Percentiles rank a stretch among this genome's conserved stretches.
Conservation (phyloP, 1,140 invertebrate species). For the Drosophila sucinea region DNA sequence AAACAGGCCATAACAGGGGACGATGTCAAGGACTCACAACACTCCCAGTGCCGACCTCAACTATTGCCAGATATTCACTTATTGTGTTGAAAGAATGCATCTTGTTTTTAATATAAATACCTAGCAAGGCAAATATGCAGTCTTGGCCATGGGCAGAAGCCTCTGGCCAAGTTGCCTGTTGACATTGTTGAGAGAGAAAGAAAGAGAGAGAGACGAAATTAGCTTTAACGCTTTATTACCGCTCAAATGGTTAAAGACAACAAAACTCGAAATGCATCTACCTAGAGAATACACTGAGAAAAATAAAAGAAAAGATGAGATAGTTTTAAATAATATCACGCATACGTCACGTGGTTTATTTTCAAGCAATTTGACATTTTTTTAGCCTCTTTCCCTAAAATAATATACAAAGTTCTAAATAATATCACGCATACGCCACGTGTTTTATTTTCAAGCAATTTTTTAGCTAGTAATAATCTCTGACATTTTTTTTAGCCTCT, state of each 20-base stretch:
- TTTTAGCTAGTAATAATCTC: no score
- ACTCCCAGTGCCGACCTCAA: no score
- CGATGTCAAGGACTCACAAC: slow-evolving; percentile 59
- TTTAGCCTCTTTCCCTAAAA: no score
- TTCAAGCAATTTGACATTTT: not conserved
- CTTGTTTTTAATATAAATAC: slow-evolving; percentile 55
- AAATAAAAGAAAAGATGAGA: not conserved
- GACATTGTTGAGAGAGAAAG: slow-evolving; percentile 25
- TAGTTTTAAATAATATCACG: not conserved
- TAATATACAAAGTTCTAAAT: no score
- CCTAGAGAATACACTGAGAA: slow-evolving; percentile 2
- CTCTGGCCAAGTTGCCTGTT: slow-evolving; percentile 38
- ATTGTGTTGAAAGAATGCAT: slow-evolving; percentile 24
- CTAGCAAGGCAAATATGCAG: slow-evolving; percentile 61
- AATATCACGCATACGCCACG: no score
- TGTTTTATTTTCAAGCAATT: no score
- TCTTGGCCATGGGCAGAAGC: slow-evolving; percentile 1
- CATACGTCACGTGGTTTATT: not conserved
- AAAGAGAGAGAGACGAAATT: slow-evolving; percentile 52
- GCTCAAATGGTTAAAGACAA: slow-evolving; percentile 68
- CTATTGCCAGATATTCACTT: not conserved
- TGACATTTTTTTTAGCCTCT: no score
- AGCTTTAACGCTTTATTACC: slow-evolving; percentile 79
- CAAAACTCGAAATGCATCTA: slow-evolving; percentile 59
- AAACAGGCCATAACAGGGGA: slow-evolving; percentile 33